Conservation (phyloP, 2,797 vertebrate species). For the Chaetodon trifasciatus region DNA sequence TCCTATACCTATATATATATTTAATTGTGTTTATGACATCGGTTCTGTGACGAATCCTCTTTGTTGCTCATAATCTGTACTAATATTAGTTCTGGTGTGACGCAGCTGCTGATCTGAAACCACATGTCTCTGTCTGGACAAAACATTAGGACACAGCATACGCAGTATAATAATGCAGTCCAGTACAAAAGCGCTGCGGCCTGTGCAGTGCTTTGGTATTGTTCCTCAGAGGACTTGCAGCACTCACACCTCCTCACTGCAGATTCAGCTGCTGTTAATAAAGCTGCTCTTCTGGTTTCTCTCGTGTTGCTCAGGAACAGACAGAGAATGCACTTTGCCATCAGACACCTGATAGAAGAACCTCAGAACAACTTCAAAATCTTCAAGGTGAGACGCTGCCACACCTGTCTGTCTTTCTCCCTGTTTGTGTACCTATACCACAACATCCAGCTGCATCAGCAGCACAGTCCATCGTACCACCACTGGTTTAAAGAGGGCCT, state of each 20-base stretch:
- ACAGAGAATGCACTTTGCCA: constrained; percentile 96
- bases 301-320: constrained; percentile 87
- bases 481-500: neutral
- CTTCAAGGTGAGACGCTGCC: constrained; percentile 91
- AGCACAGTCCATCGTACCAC: neutral
- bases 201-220: neutral
- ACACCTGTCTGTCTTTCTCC: neutral
- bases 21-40: neutral
- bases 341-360: constrained; percentile 96
- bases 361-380: constrained; percentile 99
- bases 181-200: neutral
- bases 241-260: neutral
- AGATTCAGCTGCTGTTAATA: neutral
- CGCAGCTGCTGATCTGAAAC: neutral
- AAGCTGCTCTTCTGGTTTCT: constrained; percentile 9
- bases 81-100: neutral
- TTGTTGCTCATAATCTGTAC: neutral
- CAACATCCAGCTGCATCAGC: neutral
- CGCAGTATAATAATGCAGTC: neutral
- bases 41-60: neutral
- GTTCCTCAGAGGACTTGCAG: neutral
- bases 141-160: neutral
- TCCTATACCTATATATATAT: neutral
- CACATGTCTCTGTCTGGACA: neutral
- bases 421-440: neutral